phyloP scores from a whole-genome alignment of 2,888 invertebrate genomes.

The Salpingus planirostris region DNA sequence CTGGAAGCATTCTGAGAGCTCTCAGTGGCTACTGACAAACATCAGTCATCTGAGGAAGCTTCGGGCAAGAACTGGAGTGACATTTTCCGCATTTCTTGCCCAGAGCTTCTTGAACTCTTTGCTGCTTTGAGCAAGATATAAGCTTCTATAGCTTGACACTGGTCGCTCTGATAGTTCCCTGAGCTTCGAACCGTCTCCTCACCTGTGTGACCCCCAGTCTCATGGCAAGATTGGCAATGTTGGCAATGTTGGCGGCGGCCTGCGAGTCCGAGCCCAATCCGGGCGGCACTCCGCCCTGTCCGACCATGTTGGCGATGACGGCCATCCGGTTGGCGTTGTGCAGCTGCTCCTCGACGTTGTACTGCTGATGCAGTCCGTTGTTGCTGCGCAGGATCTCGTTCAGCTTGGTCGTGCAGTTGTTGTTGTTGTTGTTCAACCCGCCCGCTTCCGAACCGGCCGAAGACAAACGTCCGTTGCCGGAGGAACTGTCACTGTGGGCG shows the following conservation, averaged over 20 bases:
- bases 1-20: too few relatives aligned
- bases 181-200: too few relatives aligned
- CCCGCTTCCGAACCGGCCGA: conserved; percentile 73
- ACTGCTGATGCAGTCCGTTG: conserved; percentile 54
- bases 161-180: too few relatives aligned
- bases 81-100: too few relatives aligned
- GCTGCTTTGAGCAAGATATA: too few relatives aligned
- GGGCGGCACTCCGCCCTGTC: conserved; percentile 51
- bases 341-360: conserved; percentile 52
- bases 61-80: too few relatives aligned
- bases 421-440: conserved; percentile 60
- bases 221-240: conserved; percentile 65
- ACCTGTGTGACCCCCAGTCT: conserved; percentile 48
- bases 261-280: conserved; percentile 46
- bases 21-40: too few relatives aligned
- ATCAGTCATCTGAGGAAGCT: too few relatives aligned
- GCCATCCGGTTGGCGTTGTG: conserved; percentile 56
- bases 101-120: too few relatives aligned
- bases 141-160: too few relatives aligned
- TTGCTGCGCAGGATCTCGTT: conserved; percentile 45
- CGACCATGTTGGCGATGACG: conserved; percentile 61
- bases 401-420: conserved; percentile 53
- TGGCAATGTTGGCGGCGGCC: conserved; percentile 60
- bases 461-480: conserved; percentile 68
- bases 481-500: conserved; percentile 79